Evolutionary conservation across 1,140 invertebrate genomes (phyloP).

Genomic region (Drosophila lacteicornis): DNA sequence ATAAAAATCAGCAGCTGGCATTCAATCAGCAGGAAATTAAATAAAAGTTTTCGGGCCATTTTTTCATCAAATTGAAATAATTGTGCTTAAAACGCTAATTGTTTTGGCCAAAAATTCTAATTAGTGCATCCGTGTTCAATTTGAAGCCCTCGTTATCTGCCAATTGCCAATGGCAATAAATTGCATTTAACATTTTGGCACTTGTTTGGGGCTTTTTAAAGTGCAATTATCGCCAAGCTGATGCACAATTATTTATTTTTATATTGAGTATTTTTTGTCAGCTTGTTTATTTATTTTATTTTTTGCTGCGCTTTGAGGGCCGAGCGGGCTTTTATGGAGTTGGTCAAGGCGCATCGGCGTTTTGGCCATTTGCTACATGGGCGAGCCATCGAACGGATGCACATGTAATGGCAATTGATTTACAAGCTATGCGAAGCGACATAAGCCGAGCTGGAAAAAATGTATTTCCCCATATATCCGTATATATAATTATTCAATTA

Average conservation of each 20-base stretch:
- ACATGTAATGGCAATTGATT: conserved; percentile 73
- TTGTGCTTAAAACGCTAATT: conserved; percentile 55
- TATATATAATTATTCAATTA: conserved; percentile 78
- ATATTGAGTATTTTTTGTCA: conserved; percentile 25
- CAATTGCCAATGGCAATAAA: conserved; percentile 58
- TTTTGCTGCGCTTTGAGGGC: conserved; percentile 35
- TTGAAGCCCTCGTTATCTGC: conserved; percentile 43
- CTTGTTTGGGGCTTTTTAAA: conserved; percentile 57
- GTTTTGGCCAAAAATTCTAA: conserved; percentile 63
- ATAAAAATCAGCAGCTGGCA: conserved; percentile 5
- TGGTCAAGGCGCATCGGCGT: conserved; percentile 44
- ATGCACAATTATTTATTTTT: conserved; percentile 58
- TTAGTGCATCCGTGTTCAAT: conserved; percentile 58
- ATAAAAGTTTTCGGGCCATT: conserved; percentile 24
- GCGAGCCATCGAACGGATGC: conserved; percentile 49
- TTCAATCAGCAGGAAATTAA: conserved; percentile 25
- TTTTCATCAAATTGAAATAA: conserved; percentile 55
- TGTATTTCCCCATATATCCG: conserved; percentile 19
- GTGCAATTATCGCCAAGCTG: conserved; percentile 66
- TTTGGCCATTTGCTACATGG: conserved; percentile 52
- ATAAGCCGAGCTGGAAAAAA: conserved; percentile 45
- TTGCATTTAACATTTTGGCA: conserved; percentile 70
- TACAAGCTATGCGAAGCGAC: conserved; percentile 51
- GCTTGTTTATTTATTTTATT: conserved; percentile 8
- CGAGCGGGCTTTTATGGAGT: conserved; percentile 55